phyloP scores from a whole-genome alignment of 2,888 invertebrate genomes.

The Molorchus minor region DNA sequence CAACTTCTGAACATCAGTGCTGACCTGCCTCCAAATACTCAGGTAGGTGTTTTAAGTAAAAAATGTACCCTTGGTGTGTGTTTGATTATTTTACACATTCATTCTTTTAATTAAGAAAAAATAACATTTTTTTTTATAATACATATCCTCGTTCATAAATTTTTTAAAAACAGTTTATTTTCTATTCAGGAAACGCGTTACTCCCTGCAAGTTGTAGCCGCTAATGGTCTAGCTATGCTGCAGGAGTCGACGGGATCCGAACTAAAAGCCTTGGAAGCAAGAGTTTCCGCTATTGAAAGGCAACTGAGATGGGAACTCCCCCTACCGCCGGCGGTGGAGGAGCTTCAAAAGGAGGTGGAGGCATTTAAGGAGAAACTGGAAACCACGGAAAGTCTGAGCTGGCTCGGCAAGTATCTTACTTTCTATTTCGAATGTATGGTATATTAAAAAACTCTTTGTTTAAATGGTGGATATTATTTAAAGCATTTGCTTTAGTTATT shows the following conservation, averaged over 20 bases:
- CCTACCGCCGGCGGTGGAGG: conserved; percentile 66
- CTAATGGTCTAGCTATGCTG: conserved; percentile 61
- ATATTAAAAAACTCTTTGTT: too few relatives aligned
- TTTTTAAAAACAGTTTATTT: background rate
- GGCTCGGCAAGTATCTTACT: conserved; percentile 69
- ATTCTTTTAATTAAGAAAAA: too few relatives aligned
- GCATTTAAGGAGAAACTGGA: conserved; percentile 69
- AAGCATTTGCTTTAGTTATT: too few relatives aligned
- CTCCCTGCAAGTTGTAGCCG: conserved; percentile 59
- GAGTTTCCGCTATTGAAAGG: conserved; percentile 68
- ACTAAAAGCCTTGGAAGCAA: conserved; percentile 67
- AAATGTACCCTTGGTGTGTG: too few relatives aligned
- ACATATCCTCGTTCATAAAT: too few relatives aligned
- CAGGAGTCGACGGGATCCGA: conserved; percentile 62
- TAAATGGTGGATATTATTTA: too few relatives aligned
- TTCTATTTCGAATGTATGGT: too few relatives aligned
- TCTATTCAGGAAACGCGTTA: conserved; percentile 37
- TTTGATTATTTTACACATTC: too few relatives aligned
- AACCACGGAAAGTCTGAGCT: conserved; percentile 70
- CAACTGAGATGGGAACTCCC: conserved; percentile 67
- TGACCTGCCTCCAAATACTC: conserved; percentile 67
- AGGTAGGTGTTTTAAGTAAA: conserved; percentile 62
- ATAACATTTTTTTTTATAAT: background rate
- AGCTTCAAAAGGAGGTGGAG: conserved; percentile 69
- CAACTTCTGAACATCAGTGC: conserved; percentile 71